Evolutionary conservation across 2,888 invertebrate genomes (phyloP).

Genomic region (Phaonia tiefii): DNA sequence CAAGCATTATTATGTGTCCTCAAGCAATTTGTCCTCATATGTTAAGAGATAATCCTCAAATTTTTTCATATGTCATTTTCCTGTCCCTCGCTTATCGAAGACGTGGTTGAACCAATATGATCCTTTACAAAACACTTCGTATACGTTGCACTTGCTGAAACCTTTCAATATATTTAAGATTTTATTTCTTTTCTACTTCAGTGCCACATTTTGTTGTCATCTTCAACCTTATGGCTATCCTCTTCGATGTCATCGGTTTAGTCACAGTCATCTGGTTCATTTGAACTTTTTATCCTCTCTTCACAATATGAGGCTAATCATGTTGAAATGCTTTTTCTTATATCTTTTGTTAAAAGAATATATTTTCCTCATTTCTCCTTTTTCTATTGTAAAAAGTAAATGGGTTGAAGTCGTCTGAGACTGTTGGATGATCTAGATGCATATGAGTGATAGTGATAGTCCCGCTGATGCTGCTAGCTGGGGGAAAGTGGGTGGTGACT

Average conservation of each 20-base stretch:
- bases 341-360: not conserved
- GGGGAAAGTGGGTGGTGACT: conserved; percentile 25
- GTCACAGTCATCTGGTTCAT: not conserved
- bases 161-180: not conserved
- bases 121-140: conserved; percentile 49
- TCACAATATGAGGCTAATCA: conserved; percentile 58
- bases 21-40: conserved; percentile 17
- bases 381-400: conserved; percentile 13
- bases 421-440: not conserved
- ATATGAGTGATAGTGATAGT: not conserved
- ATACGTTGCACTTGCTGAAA: not conserved
- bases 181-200: conserved; percentile 25
- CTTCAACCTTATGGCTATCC: not conserved
- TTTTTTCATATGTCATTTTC: conserved; percentile 12
- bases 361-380: not conserved
- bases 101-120: conserved; percentile 47
- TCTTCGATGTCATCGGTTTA: not conserved
- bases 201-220: not conserved
- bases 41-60: conserved; percentile 3
- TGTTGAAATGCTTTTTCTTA: conserved; percentile 49
- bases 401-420: not conserved
- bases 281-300: conserved; percentile 6
- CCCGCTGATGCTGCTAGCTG: not conserved
- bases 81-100: not conserved
- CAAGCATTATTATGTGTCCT: not conserved